A percentile compares a stretch with the other conserved stretches of the same genome.
Conservation (phyloP, 2,113 vertebrate genomes). For the Passer domesticus region DNA sequence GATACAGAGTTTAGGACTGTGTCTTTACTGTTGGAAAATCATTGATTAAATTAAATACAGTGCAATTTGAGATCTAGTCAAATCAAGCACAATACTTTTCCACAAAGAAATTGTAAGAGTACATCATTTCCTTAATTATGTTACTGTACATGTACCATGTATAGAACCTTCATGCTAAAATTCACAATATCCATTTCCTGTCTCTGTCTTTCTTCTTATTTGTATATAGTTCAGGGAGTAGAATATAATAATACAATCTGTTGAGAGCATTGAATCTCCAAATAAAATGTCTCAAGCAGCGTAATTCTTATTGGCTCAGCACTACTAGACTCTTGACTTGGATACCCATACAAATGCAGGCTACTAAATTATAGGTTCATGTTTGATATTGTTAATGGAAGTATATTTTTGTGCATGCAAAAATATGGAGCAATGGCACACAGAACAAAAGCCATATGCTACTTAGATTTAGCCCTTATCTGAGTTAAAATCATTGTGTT, state of each 20-base stretch:
- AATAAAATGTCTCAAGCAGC: background rate
- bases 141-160: rapidly evolving
- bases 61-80: background rate
- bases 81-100: background rate
- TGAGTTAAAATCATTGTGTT: background rate
- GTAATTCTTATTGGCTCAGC: background rate
- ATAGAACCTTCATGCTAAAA: background rate
- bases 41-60: background rate
- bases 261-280: background rate
- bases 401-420: background rate
- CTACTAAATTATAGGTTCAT: background rate
- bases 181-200: background rate
- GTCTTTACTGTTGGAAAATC: background rate
- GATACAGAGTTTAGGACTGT: background rate
- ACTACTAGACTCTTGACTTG: background rate
- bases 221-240: background rate
- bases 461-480: background rate
- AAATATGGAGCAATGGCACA: background rate
- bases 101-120: background rate
- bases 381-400: background rate
- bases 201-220: background rate
- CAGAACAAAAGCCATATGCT: background rate
- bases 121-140: background rate
- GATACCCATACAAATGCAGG: background rate
- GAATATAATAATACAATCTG: background rate